Evolutionary conservation across 2,888 invertebrate genomes (phyloP).

Genomic region (Spisula solida): DNA sequence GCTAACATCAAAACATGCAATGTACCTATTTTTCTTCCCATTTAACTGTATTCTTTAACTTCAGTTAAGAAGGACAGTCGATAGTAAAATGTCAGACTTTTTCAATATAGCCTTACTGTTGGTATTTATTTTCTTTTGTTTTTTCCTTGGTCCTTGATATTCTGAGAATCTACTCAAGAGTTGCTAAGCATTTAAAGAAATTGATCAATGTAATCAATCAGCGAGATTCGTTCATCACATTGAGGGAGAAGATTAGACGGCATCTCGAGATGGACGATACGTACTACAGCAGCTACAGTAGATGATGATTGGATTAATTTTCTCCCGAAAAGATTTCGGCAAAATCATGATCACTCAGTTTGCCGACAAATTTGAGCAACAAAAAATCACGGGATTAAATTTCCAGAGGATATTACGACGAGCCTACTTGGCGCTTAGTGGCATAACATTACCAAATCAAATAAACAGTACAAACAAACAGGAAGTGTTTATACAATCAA

Average conservation of each 20-base stretch:
- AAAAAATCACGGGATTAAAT: neutral
- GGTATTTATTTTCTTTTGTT: neutral
- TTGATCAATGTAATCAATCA: neutral
- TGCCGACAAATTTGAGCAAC: too few species aligned
- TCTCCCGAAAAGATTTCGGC: too few species aligned
- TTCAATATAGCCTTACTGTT: neutral
- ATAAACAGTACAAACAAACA: neutral
- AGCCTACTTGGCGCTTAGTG: neutral
- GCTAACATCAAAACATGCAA: too few species aligned
- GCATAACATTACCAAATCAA: neutral
- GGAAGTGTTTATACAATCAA: neutral
- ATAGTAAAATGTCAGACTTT: neutral
- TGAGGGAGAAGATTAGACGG: neutral
- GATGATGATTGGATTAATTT: neutral
- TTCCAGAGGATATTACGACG: neutral
- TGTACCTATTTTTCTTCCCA: too few species aligned
- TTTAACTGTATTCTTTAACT: too few species aligned
- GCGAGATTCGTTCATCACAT: neutral
- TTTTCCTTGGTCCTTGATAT: neutral
- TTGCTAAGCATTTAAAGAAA: neutral
- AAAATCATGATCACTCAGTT: too few species aligned
- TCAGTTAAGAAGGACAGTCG: too few species aligned
- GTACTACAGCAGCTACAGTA: neutral
- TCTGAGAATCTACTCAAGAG: constrained; percentile 2
- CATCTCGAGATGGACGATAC: neutral